Conservation (phyloP, 2,888 invertebrate genomes). For the Drosophila maculinotata region DNA sequence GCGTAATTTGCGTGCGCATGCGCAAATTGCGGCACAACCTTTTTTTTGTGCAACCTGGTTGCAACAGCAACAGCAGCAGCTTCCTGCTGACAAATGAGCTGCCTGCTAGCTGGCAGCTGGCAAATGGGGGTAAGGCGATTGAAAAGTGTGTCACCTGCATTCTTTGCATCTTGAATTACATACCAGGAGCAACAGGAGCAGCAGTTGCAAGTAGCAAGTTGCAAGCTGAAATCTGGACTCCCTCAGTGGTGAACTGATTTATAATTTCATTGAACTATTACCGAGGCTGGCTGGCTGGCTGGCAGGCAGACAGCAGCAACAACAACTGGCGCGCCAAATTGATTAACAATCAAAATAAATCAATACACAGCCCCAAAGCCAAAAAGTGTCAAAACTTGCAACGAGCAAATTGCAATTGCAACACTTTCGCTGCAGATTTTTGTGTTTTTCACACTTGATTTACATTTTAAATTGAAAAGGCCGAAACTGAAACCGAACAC, state of each 20-base stretch:
- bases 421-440: conserved; percentile 77
- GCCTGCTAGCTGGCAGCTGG: conserved; percentile 10
- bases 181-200: conserved; percentile 3
- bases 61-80: conserved; percentile 33
- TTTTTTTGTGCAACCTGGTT: conserved; percentile 39
- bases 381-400: conserved; percentile 75
- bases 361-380: conserved; percentile 73
- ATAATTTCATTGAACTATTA: conserved; percentile 79
- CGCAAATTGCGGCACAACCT: conserved; percentile 73
- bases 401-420: conserved; percentile 78
- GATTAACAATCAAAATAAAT: conserved; percentile 79
- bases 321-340: conserved; percentile 66
- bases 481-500: conserved; percentile 50
- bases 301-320: conserved; percentile 4
- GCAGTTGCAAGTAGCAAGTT: conserved; percentile 7
- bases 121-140: conserved; percentile 14
- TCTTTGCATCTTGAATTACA: conserved; percentile 63
- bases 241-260: conserved; percentile 56
- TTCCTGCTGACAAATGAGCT: conserved; percentile 76
- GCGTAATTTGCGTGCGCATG: conserved; percentile 81
- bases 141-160: conserved; percentile 75
- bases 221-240: conserved; percentile 3
- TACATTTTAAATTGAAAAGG: conserved; percentile 78
- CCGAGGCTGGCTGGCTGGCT: conserved; percentile 27
- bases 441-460: conserved; percentile 76